Conservation (phyloP, 2,113 vertebrate genomes). For the Neolamprologus variostigma region DNA sequence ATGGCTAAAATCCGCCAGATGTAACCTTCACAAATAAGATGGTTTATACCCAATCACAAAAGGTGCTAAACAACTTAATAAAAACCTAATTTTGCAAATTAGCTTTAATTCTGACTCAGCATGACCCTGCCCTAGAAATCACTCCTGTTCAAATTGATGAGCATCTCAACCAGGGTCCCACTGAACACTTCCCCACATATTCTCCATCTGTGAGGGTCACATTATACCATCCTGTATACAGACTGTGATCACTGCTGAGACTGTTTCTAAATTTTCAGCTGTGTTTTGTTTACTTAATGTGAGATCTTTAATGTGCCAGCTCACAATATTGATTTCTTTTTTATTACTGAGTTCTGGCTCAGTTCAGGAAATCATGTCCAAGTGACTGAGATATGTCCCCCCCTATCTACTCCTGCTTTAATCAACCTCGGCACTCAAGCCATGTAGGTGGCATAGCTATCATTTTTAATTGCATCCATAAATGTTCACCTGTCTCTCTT, state of each 20-base stretch:
- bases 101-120: neutral
- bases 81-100: neutral
- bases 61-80: neutral
- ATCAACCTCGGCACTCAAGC: neutral
- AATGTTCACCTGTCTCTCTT: neutral
- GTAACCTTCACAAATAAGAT: neutral
- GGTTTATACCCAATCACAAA: neutral
- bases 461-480: neutral
- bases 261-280: neutral
- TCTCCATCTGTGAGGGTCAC: neutral
- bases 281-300: neutral
- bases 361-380: neutral
- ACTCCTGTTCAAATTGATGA: neutral
- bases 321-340: neutral
- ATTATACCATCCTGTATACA: neutral
- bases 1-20: neutral
- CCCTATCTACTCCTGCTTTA: neutral
- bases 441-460: neutral
- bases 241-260: neutral
- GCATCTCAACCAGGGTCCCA: neutral
- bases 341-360: neutral
- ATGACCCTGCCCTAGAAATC: neutral
- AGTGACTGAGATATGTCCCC: neutral
- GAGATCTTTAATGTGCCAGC: neutral
- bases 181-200: neutral